Evolutionary conservation across 2,888 invertebrate genomes (phyloP).

Genomic region (Blera fallax): DNA sequence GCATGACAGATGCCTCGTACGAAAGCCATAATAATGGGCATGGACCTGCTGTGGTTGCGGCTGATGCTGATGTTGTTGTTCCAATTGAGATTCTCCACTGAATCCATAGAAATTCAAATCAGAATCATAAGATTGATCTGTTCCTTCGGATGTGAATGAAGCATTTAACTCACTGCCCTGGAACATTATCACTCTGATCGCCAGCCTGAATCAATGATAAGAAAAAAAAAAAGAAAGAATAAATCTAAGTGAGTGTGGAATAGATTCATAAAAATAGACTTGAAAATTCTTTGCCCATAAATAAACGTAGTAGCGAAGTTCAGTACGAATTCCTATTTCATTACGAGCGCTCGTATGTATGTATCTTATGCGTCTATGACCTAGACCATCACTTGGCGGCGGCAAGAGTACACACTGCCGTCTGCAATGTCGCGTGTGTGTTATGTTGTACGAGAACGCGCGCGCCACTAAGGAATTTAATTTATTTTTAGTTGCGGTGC

Average conservation of each 20-base stretch:
- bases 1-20: constrained; percentile 81
- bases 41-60: constrained; percentile 71
- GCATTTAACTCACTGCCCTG: constrained; percentile 74
- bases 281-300: constrained; percentile 40
- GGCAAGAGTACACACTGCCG: constrained; percentile 22
- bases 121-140: constrained; percentile 73
- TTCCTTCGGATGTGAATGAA: constrained; percentile 74
- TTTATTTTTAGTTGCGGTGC: constrained; percentile 64
- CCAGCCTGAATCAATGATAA: constrained; percentile 18
- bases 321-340: constrained; percentile 52
- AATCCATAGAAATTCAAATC: constrained; percentile 74
- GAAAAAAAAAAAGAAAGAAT: neutral
- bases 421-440: constrained; percentile 52
- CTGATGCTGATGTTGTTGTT: constrained; percentile 34
- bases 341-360: constrained; percentile 37
- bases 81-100: constrained; percentile 67
- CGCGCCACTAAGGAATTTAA: constrained; percentile 62
- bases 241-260: constrained; percentile 6
- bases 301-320: constrained; percentile 32
- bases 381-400: constrained; percentile 64
- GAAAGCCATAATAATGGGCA: constrained; percentile 77
- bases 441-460: constrained; percentile 30
- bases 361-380: constrained; percentile 57
- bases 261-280: constrained; percentile 24
- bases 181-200: constrained; percentile 39